These are phyloP conservation scores for Tyrannus savana DNA, from an alignment of 2,113 vertebrate species.

Conservation along the genomic window DNA sequence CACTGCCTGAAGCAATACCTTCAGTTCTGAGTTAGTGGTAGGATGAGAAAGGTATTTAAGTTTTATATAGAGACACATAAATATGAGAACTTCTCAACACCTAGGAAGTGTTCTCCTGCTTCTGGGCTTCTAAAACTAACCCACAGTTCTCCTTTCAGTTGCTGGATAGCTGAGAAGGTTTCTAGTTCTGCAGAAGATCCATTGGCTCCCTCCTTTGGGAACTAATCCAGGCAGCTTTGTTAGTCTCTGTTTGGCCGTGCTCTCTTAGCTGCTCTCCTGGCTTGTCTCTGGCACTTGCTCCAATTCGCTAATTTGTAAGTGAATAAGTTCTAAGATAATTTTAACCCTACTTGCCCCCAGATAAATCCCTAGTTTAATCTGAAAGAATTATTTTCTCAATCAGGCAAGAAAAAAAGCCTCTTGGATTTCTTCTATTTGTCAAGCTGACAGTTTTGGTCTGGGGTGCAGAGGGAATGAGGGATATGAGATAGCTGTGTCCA, in stretches of 20 bases:
- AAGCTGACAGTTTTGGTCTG: not conserved
- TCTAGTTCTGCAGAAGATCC: constrained; percentile 11
- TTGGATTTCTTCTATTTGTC: not conserved
- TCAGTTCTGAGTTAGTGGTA: not conserved
- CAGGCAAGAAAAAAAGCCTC: not conserved
- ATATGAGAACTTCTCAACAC: not conserved
- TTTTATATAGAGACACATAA: not conserved
- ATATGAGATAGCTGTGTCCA: accelerated
- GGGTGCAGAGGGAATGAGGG: not conserved
- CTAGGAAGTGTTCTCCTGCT: constrained; percentile 14
- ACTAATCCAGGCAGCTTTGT: constrained; percentile 50
- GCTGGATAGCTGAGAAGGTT: constrained; percentile 42
- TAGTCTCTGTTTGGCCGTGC: constrained; percentile 43
- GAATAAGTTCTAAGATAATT: not conserved
- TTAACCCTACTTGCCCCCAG: not conserved
- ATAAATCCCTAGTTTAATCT: not conserved
- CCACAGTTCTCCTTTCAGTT: constrained; percentile 4
- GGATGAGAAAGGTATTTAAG: not conserved
- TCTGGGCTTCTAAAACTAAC: constrained; percentile 56
- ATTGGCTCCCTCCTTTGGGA: constrained; percentile 40
- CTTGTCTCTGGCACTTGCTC: constrained; percentile 60
- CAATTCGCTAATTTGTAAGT: constrained; percentile 35
- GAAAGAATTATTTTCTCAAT: not conserved
- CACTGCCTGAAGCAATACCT: not conserved
- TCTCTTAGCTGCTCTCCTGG: constrained; percentile 54